Evolutionary conservation across 2,797 vertebrate species (phyloP).

Genomic region (Mus spretus): DNA sequence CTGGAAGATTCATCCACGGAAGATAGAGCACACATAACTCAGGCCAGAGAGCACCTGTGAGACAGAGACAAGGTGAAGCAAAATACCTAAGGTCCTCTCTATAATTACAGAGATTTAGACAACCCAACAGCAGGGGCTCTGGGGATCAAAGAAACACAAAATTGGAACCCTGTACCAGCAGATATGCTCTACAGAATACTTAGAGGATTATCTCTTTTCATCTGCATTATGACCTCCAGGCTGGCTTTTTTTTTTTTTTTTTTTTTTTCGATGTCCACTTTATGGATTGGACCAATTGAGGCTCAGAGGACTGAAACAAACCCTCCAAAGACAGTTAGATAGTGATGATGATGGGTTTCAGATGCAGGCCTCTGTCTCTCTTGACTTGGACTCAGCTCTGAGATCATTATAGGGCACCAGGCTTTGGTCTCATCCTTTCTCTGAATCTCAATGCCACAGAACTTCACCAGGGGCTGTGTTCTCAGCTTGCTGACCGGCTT

Average conservation of each 20-base stretch:
- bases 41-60: background rate
- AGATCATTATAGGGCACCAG: background rate
- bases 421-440: background rate
- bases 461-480: background rate
- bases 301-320: background rate
- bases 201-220: background rate
- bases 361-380: background rate
- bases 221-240: background rate
- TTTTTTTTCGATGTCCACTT: slow-evolving; percentile 10
- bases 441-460: background rate
- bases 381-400: background rate
- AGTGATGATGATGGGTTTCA: background rate
- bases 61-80: background rate
- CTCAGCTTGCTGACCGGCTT: background rate
- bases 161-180: background rate
- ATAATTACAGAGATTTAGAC: slow-evolving; percentile 22
- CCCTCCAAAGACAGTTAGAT: background rate
- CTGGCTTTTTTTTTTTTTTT: background rate
- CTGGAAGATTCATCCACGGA: background rate
- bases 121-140: background rate
- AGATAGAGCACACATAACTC: background rate
- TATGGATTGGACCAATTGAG: background rate
- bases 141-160: background rate
- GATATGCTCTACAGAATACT: background rate
- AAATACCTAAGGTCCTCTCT: background rate